Evolutionary conservation across 1,140 invertebrate species (phyloP), one percentile per base, ranked within the genome.

Genomic region (Polypedilum pembai): DNA sequence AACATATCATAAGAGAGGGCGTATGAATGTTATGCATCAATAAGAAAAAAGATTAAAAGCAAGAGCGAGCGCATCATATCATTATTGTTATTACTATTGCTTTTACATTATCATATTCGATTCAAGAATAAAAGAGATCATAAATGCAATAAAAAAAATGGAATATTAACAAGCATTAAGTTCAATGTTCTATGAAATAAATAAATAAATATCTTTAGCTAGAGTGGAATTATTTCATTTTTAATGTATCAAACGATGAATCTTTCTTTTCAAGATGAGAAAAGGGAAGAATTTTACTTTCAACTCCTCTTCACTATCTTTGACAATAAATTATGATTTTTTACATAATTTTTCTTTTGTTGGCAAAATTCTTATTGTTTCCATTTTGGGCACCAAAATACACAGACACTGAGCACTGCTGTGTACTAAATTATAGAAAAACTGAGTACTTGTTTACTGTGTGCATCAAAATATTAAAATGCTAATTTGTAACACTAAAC

Each of bases 161-260:
- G 65, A 69, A 69, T 69, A 69, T 69, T 69, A 69, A 69, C 65
- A 69, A 69, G 65, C 65, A 69, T 69, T 69, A 69, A 69, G 65
- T 69, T 69, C 65, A 69, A 69, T 69, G 65, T 20, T 69, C n/a
- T 69, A 69, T 69, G 20, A 69, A 69, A 69, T 69, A 69, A 69
- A 69, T 69, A 69, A 69, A 69, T 69, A 69, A 18, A 69, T 69
- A 69, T 69, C 17, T n/a, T 56, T 12, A 56, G n/a, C 3, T 15
- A n/a, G 45, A 56, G n/a, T n/a, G 45, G 10, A 56, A 56, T n/a
- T 56, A n/a, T 56, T 56, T 56, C 12, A 15, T 12, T 56, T 56
- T 56, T 56, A 56, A 56, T 56, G 45, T 12, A 56, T 56, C n/a
- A 56, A n/a, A n/a, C 4, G 45, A 12, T 15, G 45, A 56, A 56